Evolutionary conservation across 2,797 vertebrate species (phyloP), one percentile per base, ranked within the genome.

Genomic region (Danio albolineatus): DNA sequence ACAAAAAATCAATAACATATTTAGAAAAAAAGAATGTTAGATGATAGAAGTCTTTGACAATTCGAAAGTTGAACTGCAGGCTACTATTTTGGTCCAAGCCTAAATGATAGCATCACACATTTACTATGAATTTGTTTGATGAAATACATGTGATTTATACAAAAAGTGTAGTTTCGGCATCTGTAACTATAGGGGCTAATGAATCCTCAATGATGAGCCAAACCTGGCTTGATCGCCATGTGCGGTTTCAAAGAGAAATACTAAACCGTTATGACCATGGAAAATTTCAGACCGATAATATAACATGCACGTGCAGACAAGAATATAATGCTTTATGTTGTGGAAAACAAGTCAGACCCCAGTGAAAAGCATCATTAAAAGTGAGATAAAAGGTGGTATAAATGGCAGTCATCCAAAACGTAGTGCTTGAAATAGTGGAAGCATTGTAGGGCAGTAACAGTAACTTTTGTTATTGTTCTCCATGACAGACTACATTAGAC

Each of bases 251-350:
- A 76, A 6, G 41, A 46, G 41, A 46, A 57, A 76, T 41, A 76
- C 74, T 76, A 66, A 76, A 46, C 16, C 41, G n/a, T 51, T 56
- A 76, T 36, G 6, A 46, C 39, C 5, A 56, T 13, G 6, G 36
- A 56, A 44, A 51, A 38, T 67, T 59, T 46, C 38, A 76, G 19
- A 38, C 51, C 66, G 19, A 56, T 56, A 13, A 64, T 64, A 41
- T 19, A 16, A 64, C 76, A 76, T 19, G 7, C 12, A 51, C 65
- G 60, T 44, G 19, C 59, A 6, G 51, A 39, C 9, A 44, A 4
- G 17, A 9, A 36, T 44, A 13, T 36, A 66, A 10, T 46, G 43
- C 44, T 76, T 66, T 43, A 38, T 10, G 5, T 17, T 77, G 41
- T 16, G 62, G 2, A 51, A 51, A 56, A 66, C 21, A 17, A 8